Percentiles rank a stretch among this genome's conserved stretches.
Conservation (phyloP, 2,888 invertebrate species). For the Tenthredo notha region DNA sequence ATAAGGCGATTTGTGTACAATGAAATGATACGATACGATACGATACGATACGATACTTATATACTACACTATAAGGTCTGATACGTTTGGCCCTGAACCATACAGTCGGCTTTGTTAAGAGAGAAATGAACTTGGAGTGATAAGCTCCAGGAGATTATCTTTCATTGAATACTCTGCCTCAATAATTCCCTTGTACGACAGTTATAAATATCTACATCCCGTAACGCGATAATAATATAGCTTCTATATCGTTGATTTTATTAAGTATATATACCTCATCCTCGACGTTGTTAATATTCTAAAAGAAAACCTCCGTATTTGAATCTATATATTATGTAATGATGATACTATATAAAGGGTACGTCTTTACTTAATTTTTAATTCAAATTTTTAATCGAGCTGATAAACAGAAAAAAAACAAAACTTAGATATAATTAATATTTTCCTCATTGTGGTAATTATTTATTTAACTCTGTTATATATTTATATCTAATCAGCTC, state of each 20-base stretch:
- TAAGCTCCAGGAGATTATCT: slow-evolving; percentile 43
- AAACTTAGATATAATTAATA: not conserved
- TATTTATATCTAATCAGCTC: not conserved
- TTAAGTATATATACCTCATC: slow-evolving; percentile 1
- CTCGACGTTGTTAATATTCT: not conserved
- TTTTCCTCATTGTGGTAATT: not conserved
- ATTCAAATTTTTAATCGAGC: not conserved
- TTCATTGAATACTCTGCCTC: slow-evolving; percentile 31
- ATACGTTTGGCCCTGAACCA: slow-evolving; percentile 43
- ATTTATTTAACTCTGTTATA: not conserved
- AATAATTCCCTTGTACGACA: not conserved
- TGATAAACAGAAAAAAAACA: not conserved
- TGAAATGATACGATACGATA: slow-evolving; percentile 10
- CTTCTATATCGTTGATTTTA: not conserved
- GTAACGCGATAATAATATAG: not conserved
- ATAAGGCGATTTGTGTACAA: not conserved
- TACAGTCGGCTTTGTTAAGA: slow-evolving; percentile 7
- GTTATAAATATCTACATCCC: slow-evolving; percentile 4
- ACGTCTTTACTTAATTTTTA: not conserved
- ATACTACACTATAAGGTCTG: not conserved
- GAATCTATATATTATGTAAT: not conserved
- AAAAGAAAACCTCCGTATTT: too few relatives aligned
- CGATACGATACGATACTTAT: not conserved
- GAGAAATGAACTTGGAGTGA: slow-evolving; percentile 39
- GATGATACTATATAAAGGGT: not conserved